Conservation (phyloP, 2,113 vertebrate genomes). For the Bubalus kerabau region DNA sequence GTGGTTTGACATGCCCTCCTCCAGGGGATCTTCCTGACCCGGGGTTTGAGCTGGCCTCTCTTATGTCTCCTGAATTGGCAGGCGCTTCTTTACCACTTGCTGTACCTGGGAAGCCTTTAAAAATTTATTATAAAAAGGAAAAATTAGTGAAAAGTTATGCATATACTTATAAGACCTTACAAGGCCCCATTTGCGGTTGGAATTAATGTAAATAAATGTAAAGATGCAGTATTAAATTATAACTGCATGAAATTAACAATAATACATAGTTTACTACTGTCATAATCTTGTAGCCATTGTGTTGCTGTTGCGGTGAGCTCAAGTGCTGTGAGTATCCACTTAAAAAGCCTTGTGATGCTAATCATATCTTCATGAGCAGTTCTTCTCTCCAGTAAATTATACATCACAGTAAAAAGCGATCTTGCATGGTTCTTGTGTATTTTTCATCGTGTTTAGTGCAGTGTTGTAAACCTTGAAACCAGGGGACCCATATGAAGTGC, state of each 20-base stretch:
- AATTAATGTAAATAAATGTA: neutral
- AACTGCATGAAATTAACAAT: neutral
- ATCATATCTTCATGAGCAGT: neutral
- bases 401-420: neutral
- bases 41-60: neutral
- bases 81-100: rapidly evolving
- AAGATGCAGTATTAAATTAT: neutral
- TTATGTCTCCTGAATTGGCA: neutral
- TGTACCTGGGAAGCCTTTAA: neutral
- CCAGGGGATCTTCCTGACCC: neutral
- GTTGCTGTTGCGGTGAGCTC: neutral
- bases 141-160: neutral
- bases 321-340: neutral
- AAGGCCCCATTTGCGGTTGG: neutral
- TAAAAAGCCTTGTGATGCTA: neutral
- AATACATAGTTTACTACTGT: neutral
- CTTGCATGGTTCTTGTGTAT: neutral
- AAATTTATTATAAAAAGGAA: neutral
- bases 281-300: neutral
- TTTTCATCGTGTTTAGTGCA: neutral
- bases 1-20: neutral
- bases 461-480: neutral
- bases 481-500: neutral
- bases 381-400: neutral
- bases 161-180: neutral